Percentiles rank a stretch among this genome's conserved stretches.
Conservation (phyloP, 2,797 vertebrate genomes). For the Alectoris magna region DNA sequence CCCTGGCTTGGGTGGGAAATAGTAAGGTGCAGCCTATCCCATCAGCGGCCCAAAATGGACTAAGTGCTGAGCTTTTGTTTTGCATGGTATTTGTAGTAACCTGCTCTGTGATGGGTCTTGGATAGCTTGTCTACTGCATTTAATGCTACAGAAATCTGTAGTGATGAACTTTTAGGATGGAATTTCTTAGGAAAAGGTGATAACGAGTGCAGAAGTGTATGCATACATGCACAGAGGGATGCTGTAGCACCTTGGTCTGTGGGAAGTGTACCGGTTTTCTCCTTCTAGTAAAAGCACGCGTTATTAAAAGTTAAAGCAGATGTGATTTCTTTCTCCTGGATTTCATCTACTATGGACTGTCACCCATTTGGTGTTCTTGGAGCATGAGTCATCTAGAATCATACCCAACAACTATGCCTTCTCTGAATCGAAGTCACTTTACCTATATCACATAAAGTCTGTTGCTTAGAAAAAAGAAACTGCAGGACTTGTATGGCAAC, state of each 20-base stretch:
- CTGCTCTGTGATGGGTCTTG: not conserved
- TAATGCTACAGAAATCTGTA: not conserved
- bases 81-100: not conserved
- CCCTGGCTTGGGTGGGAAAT: not conserved
- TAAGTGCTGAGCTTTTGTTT: not conserved
- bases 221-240: not conserved
- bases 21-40: not conserved
- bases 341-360: not conserved
- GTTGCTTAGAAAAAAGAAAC: not conserved
- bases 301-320: constrained; percentile 42
- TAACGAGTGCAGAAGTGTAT: not conserved
- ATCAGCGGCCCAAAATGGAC: not conserved
- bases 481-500: not conserved
- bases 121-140: not conserved
- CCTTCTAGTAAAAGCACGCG: not conserved
- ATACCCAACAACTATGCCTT: not conserved
- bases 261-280: not conserved
- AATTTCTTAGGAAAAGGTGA: not conserved
- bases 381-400: not conserved
- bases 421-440: not conserved
- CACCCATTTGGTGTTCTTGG: not conserved
- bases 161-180: not conserved
- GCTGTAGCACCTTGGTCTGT: not conserved
- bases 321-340: not conserved
- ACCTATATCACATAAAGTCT: not conserved